Evolutionary conservation across 2,888 invertebrate species (phyloP).

Genomic region (Ichneumoninae sp.): DNA sequence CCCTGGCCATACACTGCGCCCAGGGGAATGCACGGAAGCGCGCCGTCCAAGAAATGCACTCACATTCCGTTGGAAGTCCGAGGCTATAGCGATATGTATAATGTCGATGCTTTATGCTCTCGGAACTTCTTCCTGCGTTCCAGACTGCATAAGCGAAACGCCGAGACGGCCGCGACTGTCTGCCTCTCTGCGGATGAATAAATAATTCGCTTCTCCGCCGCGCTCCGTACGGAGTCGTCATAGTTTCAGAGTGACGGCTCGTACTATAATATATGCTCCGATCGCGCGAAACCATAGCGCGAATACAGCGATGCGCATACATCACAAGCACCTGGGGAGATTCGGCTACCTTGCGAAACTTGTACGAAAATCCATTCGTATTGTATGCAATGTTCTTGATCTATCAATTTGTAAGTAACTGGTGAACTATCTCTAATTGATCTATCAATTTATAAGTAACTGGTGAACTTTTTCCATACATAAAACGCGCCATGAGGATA

Average conservation of each 20-base stretch:
- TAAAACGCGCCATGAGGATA: too few relatives aligned
- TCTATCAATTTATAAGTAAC: too few relatives aligned
- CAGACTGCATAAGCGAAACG: constrained; percentile 9
- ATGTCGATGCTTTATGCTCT: constrained; percentile 25
- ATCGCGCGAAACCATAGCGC: background rate
- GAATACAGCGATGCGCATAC: background rate
- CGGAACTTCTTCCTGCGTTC: constrained; percentile 20
- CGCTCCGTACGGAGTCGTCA: constrained; percentile 16
- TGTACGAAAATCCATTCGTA: too few relatives aligned
- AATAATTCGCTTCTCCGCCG: constrained; percentile 13
- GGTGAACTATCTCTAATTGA: too few relatives aligned
- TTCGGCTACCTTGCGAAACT: background rate
- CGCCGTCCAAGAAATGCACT: constrained; percentile 18
- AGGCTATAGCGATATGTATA: constrained; percentile 13
- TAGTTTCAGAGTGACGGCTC: constrained; percentile 17
- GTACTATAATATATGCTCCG: background rate
- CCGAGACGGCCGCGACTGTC: constrained; percentile 11
- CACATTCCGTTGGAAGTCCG: constrained; percentile 24
- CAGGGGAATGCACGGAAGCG: constrained; percentile 43
- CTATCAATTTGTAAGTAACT: too few relatives aligned
- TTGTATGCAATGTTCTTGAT: too few relatives aligned
- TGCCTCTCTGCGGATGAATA: constrained; percentile 6
- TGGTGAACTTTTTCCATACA: too few relatives aligned
- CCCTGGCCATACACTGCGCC: constrained; percentile 4
- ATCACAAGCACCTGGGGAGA: background rate